phyloP scores from a whole-genome alignment of 2,888 invertebrate genomes.

The Melanotus villosus region DNA sequence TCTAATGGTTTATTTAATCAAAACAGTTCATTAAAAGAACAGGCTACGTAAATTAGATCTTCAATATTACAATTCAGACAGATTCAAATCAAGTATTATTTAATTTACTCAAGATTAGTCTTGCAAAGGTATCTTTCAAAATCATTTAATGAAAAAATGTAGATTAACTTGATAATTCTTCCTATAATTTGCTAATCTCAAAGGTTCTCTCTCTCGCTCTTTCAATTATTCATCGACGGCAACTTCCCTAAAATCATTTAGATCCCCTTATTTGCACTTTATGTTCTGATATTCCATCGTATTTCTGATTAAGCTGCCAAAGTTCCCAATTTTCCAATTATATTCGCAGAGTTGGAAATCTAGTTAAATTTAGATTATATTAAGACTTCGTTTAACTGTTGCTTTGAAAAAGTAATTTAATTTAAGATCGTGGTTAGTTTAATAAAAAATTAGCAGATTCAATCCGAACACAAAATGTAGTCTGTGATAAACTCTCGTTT shows the following conservation, averaged over 20 bases:
- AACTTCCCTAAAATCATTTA: neutral
- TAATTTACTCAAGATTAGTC: neutral
- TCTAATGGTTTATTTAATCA: no score
- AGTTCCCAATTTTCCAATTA: constrained; percentile 12
- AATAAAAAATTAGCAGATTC: neutral
- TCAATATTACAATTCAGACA: no score
- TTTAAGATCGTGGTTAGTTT: neutral
- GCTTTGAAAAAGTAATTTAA: neutral
- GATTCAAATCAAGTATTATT: no score
- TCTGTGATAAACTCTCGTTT: neutral
- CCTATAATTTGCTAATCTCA: neutral
- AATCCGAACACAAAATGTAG: neutral
- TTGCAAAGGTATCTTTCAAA: neutral
- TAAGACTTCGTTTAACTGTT: constrained; percentile 9
- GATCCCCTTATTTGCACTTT: neutral
- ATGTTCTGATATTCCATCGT: neutral
- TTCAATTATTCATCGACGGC: neutral
- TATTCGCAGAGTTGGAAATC: neutral
- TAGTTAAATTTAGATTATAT: constrained; percentile 9
- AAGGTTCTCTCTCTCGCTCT: neutral
- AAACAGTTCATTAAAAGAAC: no score
- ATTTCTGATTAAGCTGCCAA: constrained; percentile 1
- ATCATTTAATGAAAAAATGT: neutral
- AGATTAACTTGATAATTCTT: neutral
- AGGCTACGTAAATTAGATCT: no score